Percentiles rank a stretch among this genome's conserved stretches.
These are phyloP conservation scores for Dione vanillae DNA, from an alignment of 2,888 invertebrate species.

Conservation along the genomic window DNA sequence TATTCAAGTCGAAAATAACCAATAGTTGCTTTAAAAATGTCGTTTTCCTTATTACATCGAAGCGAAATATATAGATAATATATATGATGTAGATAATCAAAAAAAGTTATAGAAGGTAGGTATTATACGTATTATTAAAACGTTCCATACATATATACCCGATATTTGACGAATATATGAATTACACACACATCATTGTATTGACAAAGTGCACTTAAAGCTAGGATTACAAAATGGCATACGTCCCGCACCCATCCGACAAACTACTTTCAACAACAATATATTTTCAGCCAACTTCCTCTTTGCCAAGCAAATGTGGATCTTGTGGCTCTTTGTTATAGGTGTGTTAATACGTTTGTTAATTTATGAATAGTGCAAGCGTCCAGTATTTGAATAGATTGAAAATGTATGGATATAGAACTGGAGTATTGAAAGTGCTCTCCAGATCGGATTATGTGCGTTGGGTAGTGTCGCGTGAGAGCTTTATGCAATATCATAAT, in stretches of 20 bases:
- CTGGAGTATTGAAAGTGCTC: slow-evolving; percentile 76
- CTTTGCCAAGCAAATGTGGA: slow-evolving; percentile 21
- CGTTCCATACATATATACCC: slow-evolving; percentile 11
- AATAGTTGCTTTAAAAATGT: too few species aligned
- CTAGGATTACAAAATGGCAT: slow-evolving; percentile 75
- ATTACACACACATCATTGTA: slow-evolving; percentile 55
- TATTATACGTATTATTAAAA: slow-evolving; percentile 7
- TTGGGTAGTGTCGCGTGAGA: slow-evolving; percentile 53
- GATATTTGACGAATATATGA: slow-evolving; percentile 1
- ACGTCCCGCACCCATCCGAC: slow-evolving; percentile 54
- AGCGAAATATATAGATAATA: too few species aligned
- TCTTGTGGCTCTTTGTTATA: slow-evolving; percentile 44
- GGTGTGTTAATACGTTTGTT: slow-evolving; percentile 18
- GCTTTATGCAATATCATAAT: slow-evolving; percentile 51
- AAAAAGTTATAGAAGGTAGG: too few species aligned
- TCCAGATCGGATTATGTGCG: slow-evolving; percentile 70
- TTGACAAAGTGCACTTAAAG: slow-evolving; percentile 73
- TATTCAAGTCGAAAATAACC: too few species aligned
- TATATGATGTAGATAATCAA: too few species aligned
- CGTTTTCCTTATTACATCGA: too few species aligned
- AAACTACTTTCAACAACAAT: slow-evolving; percentile 61
- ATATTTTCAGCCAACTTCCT: slow-evolving; percentile 23
- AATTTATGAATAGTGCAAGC: slow-evolving; percentile 16
- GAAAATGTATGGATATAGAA: slow-evolving; percentile 57
- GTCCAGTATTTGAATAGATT: slow-evolving; percentile 67